A percentile compares a stretch with the other conserved stretches of the same genome.
Conservation (phyloP, 1,140 invertebrate genomes). For the Watersipora subatra region DNA sequence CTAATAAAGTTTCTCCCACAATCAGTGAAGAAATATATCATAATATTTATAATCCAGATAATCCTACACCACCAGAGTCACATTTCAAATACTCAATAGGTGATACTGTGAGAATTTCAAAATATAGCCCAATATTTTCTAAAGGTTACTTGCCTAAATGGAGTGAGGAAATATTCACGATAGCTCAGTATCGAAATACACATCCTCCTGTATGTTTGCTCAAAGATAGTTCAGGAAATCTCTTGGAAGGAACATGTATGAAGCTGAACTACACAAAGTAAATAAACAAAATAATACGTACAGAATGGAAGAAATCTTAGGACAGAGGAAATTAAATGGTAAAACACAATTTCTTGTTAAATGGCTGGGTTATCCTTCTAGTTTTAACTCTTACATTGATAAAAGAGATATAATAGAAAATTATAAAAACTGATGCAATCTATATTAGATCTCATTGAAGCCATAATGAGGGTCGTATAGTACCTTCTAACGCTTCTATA, state of each 20-base stretch:
- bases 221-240: slow-evolving; percentile 11
- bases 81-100: slow-evolving; percentile 10
- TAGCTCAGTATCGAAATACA: slow-evolving; percentile 14
- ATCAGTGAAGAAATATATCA: neutral
- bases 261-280: neutral
- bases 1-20: slow-evolving; percentile 23
- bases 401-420: neutral
- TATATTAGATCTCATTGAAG: neutral
- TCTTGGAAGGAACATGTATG: slow-evolving; percentile 9
- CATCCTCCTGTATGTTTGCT: slow-evolving; percentile 9
- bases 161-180: slow-evolving; percentile 17
- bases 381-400: neutral
- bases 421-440: neutral
- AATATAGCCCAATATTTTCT: slow-evolving; percentile 14
- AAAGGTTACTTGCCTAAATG: slow-evolving; percentile 19
- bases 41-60: neutral
- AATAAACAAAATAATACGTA: neutral
- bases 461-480: neutral
- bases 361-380: neutral
- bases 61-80: neutral
- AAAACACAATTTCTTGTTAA: neutral
- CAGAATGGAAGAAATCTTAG: slow-evolving; percentile 2
- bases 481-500: neutral
- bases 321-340: neutral
- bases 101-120: slow-evolving; percentile 18